Evolutionary conservation across 2,797 vertebrate species (phyloP).

Genomic region (Anguilla pacifica): DNA sequence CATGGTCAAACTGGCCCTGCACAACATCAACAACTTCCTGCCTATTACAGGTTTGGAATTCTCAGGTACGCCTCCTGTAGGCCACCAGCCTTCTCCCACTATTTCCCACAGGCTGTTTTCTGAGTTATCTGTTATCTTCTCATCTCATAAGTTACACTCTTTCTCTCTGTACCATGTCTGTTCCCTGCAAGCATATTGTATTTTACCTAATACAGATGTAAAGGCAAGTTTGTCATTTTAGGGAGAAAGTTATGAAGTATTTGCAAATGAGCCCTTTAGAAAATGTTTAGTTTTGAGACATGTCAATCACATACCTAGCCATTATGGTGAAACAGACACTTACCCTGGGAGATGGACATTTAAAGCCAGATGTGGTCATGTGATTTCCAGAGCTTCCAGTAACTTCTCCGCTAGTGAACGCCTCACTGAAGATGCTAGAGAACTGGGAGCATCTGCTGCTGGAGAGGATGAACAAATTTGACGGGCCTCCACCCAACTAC

Average conservation of each 20-base stretch:
- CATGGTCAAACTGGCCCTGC: conserved; percentile 90
- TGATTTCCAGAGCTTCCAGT: conserved; percentile 87
- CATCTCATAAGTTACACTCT: neutral
- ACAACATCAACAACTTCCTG: conserved; percentile 93
- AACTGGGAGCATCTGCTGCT: conserved; percentile 94
- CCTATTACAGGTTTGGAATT: conserved; percentile 92
- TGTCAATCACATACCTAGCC: neutral
- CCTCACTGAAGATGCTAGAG: conserved; percentile 92
- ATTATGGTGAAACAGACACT: neutral
- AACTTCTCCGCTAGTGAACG: conserved; percentile 87
- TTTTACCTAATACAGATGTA: neutral
- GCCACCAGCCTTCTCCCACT: neutral
- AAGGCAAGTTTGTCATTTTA: neutral
- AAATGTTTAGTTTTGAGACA: neutral
- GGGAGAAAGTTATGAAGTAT: neutral
- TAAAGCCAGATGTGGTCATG: neutral
- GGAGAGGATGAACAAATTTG: conserved; percentile 91
- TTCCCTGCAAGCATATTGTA: neutral
- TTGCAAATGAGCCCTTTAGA: neutral
- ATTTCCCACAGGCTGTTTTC: neutral
- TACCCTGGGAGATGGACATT: neutral
- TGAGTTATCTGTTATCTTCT: neutral
- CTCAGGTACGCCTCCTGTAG: conserved; percentile 70
- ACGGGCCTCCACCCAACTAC: conserved; percentile 94
- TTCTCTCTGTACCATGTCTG: neutral